These are phyloP conservation scores for Chiroxiphia lanceolata DNA, from an alignment of 2,797 vertebrate genomes.

Conservation along the genomic window DNA sequence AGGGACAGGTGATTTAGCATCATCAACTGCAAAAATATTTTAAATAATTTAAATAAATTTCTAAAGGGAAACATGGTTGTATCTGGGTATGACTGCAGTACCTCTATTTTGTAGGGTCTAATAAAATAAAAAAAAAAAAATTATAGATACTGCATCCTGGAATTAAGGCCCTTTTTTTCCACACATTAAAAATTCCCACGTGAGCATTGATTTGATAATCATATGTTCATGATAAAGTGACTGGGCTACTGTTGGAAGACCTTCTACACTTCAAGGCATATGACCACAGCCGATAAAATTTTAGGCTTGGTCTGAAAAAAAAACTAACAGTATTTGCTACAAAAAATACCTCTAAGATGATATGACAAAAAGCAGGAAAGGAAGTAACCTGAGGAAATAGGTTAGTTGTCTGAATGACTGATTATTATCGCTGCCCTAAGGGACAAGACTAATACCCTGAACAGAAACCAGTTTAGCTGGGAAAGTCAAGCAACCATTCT, in stretches of 20 bases:
- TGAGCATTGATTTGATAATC: background rate
- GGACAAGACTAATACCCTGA: background rate
- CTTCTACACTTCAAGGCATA: background rate
- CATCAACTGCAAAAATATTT: background rate
- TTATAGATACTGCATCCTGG: background rate
- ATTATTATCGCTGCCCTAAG: background rate
- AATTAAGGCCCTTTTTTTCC: background rate
- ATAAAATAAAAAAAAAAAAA: background rate
- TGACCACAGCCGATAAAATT: background rate
- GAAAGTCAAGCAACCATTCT: background rate
- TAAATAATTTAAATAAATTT: background rate
- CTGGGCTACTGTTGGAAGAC: background rate
- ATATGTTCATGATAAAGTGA: background rate
- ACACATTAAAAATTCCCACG: background rate
- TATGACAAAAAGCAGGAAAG: background rate
- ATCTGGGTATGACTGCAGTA: background rate
- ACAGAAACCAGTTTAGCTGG: background rate
- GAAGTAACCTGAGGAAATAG: constrained; percentile 4
- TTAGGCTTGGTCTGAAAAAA: background rate
- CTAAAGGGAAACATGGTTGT: background rate
- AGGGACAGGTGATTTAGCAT: background rate
- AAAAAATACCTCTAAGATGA: background rate
- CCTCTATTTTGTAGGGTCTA: background rate
- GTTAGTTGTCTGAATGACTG: background rate
- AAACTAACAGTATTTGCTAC: background rate